These are phyloP conservation scores for Pygocentrus nattereri DNA, from an alignment of 2,797 vertebrate genomes.

Conservation along the genomic window DNA sequence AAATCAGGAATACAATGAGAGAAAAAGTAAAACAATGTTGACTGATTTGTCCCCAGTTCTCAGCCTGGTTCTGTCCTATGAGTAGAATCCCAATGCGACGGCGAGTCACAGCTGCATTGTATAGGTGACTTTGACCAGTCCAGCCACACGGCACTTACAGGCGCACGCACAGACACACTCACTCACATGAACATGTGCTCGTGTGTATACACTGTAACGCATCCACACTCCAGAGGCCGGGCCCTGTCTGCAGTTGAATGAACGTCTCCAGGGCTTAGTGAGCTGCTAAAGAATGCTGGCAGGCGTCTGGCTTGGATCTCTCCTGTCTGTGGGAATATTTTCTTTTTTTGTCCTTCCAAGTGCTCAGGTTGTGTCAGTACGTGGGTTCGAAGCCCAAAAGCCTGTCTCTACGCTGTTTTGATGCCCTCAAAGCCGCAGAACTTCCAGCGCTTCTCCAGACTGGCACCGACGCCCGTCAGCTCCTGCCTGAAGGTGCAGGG, in stretches of 20 bases:
- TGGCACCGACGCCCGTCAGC: conserved; percentile 86
- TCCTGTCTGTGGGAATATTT: conserved; percentile 7
- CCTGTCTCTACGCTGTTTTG: conserved; percentile 69
- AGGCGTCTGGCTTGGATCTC: conserved; percentile 29
- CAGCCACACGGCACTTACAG: conserved; percentile 23
- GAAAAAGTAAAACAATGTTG: conserved; percentile 59
- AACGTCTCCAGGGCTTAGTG: conserved; percentile 10
- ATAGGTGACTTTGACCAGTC: conserved; percentile 7
- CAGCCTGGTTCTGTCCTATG: conserved; percentile 67
- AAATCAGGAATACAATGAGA: conserved; percentile 70
- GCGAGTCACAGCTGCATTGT: conserved; percentile 41
- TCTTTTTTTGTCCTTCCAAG: neutral
- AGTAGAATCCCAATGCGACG: conserved; percentile 55
- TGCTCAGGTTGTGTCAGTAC: conserved; percentile 16
- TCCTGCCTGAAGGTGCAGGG: conserved; percentile 89
- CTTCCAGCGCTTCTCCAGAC: conserved; percentile 89
- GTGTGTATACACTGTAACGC: conserved; percentile 47
- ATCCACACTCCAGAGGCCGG: conserved; percentile 46
- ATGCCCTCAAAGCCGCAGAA: conserved; percentile 89
- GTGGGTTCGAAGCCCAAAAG: neutral
- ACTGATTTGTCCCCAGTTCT: conserved; percentile 56
- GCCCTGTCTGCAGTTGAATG: conserved; percentile 23
- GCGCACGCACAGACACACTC: conserved; percentile 6
- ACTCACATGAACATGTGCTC: conserved; percentile 23
- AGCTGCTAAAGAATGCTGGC: conserved; percentile 27